Evolutionary conservation across 2,888 invertebrate genomes (phyloP).

Genomic region (Opisthograptis luteolata): DNA sequence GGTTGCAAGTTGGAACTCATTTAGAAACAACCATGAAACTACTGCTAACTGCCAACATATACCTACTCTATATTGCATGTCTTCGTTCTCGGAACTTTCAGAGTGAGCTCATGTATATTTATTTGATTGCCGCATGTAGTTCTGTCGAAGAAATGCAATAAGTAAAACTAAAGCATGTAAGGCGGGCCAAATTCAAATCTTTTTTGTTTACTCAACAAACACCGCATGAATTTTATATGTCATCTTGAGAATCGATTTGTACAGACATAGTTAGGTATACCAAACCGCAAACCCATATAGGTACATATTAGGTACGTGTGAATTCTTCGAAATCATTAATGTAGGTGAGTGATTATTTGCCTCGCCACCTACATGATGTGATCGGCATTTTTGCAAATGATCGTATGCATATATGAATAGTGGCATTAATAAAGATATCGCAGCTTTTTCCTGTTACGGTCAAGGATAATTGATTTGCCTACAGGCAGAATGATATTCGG

Average conservation of each 20-base stretch:
- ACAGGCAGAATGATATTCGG: slow-evolving; percentile 4
- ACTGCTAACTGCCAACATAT: neutral
- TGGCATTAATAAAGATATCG: neutral
- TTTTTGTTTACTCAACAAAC: neutral
- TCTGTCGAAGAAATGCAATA: neutral
- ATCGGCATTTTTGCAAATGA: too few relatives aligned
- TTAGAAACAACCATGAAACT: slow-evolving; percentile 20
- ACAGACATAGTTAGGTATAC: too few relatives aligned
- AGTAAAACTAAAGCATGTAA: neutral
- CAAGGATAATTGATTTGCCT: slow-evolving; percentile 7
- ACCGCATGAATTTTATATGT: slow-evolving; percentile 9
- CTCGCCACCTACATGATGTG: neutral
- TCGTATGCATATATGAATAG: neutral
- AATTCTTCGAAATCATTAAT: slow-evolving; percentile 9
- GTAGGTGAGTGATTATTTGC: neutral
- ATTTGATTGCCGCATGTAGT: neutral
- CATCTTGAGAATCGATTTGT: slow-evolving; percentile 10
- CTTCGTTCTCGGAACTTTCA: slow-evolving; percentile 26
- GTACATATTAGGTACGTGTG: slow-evolving; percentile 1
- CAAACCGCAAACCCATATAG: slow-evolving; percentile 15
- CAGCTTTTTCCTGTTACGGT: neutral
- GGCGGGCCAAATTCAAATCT: neutral
- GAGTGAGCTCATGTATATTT: slow-evolving; percentile 17
- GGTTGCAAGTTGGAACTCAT: slow-evolving; percentile 27
- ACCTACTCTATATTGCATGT: neutral